Evolutionary conservation across 2,888 invertebrate genomes (phyloP), one percentile per base, ranked within the genome.

Genomic region (Orthonevra nobilis): DNA sequence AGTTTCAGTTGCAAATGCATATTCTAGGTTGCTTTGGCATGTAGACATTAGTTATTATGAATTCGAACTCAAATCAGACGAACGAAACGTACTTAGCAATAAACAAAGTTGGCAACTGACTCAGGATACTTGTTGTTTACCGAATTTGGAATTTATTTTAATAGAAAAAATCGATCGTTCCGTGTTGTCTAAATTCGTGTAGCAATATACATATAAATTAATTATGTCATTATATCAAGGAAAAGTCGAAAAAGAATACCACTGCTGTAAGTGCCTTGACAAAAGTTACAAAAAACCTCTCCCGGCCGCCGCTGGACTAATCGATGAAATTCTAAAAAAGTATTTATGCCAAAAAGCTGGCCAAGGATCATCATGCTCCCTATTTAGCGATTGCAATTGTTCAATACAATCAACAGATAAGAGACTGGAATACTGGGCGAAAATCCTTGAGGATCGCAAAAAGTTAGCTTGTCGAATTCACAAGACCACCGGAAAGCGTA

Each of bases 241-340:
- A 7, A 0, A 1, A 2, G 7, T 5, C 1, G n/a, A 42, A 28
- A 54, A 38, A 1, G 7, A 17, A 4, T 40, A 19, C 10, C 17
- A 6, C n/a, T 48, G 17, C 9, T 3, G 1, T 2, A 28, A 46
- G 9, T 36, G 10, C 12, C 12, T 5, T 4, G 17, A 20, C 2
- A 23, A 44, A 23, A 9, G 2, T 2, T 3, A 6, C 5, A 9
- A 12, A 12, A 44, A 3, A 1, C 1, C 20, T 12, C 14, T 10
- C 17, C 7, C n/a, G 1, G 12, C 58, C 10, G 73, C 40, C 0
- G 15, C 63, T 14, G 20, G 10, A 2, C 34, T 73, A 12, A 73
- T 73, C 9, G 73, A 73, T 15, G 66, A 73, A 0, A 66, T 73
- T 10, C 66, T 73, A 44, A 73, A 73, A n/a, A 66, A 73, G 19